Conservation (phyloP, 2,113 vertebrate species). For the Pyxicephalus adspersus region DNA sequence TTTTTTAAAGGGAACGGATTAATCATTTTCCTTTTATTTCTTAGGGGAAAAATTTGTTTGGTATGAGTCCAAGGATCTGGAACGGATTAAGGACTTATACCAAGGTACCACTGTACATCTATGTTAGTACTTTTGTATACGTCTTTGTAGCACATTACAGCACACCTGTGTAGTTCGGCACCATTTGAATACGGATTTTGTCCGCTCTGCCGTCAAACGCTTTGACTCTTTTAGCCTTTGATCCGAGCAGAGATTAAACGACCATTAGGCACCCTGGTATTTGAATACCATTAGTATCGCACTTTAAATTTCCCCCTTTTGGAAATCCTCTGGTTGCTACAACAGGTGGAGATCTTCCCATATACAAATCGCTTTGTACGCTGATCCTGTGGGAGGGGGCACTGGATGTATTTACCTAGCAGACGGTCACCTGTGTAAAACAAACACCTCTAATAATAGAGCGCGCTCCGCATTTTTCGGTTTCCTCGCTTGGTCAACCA, state of each 20-base stretch:
- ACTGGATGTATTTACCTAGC: constrained; percentile 8
- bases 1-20: no score
- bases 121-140: no score
- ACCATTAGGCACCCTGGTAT: background rate
- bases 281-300: background rate
- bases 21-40: no score
- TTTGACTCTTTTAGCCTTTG: background rate
- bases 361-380: constrained; percentile 36
- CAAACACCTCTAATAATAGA: constrained; percentile 29
- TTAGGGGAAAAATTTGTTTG: no score
- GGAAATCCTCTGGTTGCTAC: constrained; percentile 14
- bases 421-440: background rate
- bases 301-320: constrained; percentile 33
- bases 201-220: background rate
- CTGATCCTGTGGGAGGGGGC: constrained; percentile 21
- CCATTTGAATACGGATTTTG: background rate
- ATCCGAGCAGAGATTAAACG: background rate
- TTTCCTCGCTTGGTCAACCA: background rate
- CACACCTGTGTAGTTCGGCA: no score
- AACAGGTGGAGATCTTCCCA: background rate
- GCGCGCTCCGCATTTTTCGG: background rate
- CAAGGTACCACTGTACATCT: no score
- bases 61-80: no score
- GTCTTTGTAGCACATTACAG: no score
- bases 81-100: no score